Evolutionary conservation across 2,797 vertebrate species (phyloP), one percentile per base, ranked within the genome.

Genomic region (Leuciscus waleckii): DNA sequence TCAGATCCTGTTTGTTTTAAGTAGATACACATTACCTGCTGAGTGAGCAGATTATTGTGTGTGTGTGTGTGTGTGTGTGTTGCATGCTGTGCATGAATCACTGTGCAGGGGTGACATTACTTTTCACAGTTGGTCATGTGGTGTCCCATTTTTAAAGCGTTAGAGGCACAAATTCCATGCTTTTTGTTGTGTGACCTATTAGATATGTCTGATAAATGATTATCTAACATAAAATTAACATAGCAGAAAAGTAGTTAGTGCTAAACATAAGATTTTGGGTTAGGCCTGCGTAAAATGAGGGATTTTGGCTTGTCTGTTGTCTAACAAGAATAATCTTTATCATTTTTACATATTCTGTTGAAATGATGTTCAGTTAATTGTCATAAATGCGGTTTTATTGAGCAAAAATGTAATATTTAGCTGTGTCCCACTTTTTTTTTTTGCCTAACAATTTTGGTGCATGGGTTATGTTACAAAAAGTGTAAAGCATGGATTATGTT

Each of bases 1-100:
- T 94, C 86, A 95, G 92, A 89, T 96, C 96, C 96, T 97, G 90
- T 78, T 80, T 87, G 86, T 76, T 77, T 84, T 82, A 86, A 87
- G 81, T 67, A 90, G 78, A 71, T 87, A 85, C 86, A 88, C 2
- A 82, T 90, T 89, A 90, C 71, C 87, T 86, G 92, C 92, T 92
- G 93, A 90, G 81, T 90, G 85, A 87, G 90, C 91, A 90, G 77
- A 88, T 89, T 87, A 49, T 7, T 58, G 67, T 67, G 58, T 68
- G 46, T 13, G 10, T 26, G 39, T 86, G 54, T 84, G 69, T 69
- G 58, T 46, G 43, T 16, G 43, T 16, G 43, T 46, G 43, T 43
- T 58, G 37, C 61, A 41, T 85, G 77, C 29, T 79, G 39, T 37
- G 77, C 61, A 26, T 79, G 79, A 46, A 65, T 89, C 46, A 87